Evolutionary conservation across 2,888 invertebrate genomes (phyloP), one percentile per base, ranked within the genome.

Genomic region (Harpalus rufipes): DNA sequence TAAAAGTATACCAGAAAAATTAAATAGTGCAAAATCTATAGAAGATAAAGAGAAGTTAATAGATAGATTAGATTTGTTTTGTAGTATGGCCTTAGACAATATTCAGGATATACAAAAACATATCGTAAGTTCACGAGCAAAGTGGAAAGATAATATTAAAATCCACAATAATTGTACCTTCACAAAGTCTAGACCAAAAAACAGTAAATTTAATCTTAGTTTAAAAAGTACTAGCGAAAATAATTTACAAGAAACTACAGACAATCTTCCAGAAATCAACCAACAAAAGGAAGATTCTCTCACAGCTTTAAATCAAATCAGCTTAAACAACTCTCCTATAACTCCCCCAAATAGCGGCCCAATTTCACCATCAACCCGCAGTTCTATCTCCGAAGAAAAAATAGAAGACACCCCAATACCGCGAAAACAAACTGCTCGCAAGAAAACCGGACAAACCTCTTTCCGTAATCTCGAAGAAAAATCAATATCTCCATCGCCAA

Each of bases 121-220:
- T 7, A 44, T 12, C 14, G 10, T n/a, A n/a, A 32, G n/a, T 1
- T 18, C 12, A 18, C 18, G 14, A 10, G 4, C 18, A 44, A 10
- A 41, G 3, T 74, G 41, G 72, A 41, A 74, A 10, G 16, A 74
- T 16, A 18, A 41, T 18, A 41, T 44, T 41, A 8, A 44, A 44
- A 44, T 7, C 18, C 68, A 12, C 8, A 74, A 74, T 7, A 32
- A 39, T n/a, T 68, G 7, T 39, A 41, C 8, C n/a, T 32, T 58
- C 1, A 21, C 78, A 78, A 78, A 21, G 3, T 39, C 68, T 7
- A 68, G 16, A 25, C 6, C 18, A n/a, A 79, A 58, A 58, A 12
- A 51, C 44, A 32, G 61, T 14, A 59, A 79, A 61, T 16, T 7
- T n/a, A 79, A 32, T 61, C 32, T 79, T 21, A 58, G 59, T 79